Evolutionary conservation across 2,113 vertebrate genomes (phyloP).

Genomic region (Leptocoma aspasia): DNA sequence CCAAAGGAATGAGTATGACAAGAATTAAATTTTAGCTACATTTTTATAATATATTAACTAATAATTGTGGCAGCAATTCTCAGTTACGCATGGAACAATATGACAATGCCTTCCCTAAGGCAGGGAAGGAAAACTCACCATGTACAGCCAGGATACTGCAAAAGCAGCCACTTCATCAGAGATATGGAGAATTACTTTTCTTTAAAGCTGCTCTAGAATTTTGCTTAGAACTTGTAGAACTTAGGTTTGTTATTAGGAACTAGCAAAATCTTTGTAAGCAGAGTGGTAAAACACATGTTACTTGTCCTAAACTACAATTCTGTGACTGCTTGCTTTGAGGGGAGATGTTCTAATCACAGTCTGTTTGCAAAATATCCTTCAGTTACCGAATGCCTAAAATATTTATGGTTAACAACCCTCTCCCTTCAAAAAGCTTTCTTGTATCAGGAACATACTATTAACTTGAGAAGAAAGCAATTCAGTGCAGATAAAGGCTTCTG

Average conservation of each 20-base stretch:
- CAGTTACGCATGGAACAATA: accelerated
- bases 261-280: not conserved
- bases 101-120: not conserved
- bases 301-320: not conserved
- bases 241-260: not conserved
- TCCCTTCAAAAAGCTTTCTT: not conserved
- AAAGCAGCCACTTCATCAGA: not conserved
- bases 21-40: not conserved
- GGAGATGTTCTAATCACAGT: not conserved
- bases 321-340: not conserved
- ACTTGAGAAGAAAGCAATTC: not conserved
- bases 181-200: not conserved
- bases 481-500: not conserved
- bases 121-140: not conserved
- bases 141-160: not conserved
- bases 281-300: not conserved
- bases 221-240: not conserved
- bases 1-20: not conserved
- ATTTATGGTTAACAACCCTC: not conserved
- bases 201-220: not conserved
- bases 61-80: not conserved
- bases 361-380: not conserved
- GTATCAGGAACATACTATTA: not conserved
- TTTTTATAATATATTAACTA: not conserved
- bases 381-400: not conserved